Evolutionary conservation across 2,797 vertebrate species (phyloP), one percentile per base, ranked within the genome.

Genomic region (Pseudochirops cupreus): DNA sequence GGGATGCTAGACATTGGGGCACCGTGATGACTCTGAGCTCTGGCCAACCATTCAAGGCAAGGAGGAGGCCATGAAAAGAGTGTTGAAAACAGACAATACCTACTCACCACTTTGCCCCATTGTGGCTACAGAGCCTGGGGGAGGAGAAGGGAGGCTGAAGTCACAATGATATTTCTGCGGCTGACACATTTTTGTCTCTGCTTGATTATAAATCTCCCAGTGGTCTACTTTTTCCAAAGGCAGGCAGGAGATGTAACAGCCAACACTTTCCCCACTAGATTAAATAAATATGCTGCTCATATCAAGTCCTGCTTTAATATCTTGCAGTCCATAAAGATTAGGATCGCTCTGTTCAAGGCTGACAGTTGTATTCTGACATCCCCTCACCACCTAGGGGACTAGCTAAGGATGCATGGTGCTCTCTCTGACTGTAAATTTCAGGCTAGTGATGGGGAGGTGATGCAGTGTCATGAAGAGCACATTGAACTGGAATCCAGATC

Each of bases 201-300:
- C 87, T 58, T 90, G 55, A 93, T 90, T 57, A 93, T 93, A 89
- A 87, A 93, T 87, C 92, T 93, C 82, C 39, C 92, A 56, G 67
- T 46, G 39, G 56, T 90, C 74, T 90, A 90, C 74, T 90, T 87
- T 90, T 93, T 56, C 67, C 56, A 50, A 58, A 56, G 46, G 55
- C 91, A 92, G 56, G 54, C 39, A 0, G 82, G 31, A 55, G 56
- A 55, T 90, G 82, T 46, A 46, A 52, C 82, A 31, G 56, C 39
- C 46, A 9, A 46, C 46, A n/a, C 26, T 93, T 93, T 89, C 92
- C 56, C 82, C 55, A 50, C 87, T 89, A 50, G 54, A 89, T 31
- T 90, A 52, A 90, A 89, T 56, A 93, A 93, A 93, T 89, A 93
- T 89, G 55, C 52, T 29, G 46, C 33, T 46, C 89, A 89, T 93